Conservation (phyloP, 2,113 vertebrate species). For the Bothrops jararaca region DNA sequence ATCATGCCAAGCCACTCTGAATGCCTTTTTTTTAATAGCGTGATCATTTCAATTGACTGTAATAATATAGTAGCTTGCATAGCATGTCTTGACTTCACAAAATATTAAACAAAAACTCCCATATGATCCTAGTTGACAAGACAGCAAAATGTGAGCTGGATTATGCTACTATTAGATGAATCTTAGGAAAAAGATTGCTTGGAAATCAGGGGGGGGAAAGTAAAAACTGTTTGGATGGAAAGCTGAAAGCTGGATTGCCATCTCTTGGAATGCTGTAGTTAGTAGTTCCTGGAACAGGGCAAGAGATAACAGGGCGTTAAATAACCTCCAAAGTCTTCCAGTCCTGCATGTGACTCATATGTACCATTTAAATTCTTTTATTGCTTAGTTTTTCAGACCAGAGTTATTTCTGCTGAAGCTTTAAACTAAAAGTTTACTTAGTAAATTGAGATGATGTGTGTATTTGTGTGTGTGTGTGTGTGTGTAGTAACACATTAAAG, state of each 20-base stretch:
- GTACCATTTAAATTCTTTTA: not conserved
- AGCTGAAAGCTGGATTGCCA: not conserved
- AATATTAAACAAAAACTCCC: not conserved
- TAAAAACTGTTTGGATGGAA: not conserved
- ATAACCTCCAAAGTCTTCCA: not conserved
- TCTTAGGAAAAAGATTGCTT: not conserved
- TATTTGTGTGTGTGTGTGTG: not conserved
- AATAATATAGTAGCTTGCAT: not conserved
- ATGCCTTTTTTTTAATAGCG: not conserved
- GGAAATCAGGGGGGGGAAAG: not conserved
- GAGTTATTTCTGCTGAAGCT: not conserved
- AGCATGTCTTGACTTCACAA: not conserved
- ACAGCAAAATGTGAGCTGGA: not conserved
- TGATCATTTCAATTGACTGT: not conserved
- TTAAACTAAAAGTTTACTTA: not conserved
- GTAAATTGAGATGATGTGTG: not conserved
- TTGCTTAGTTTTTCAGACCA: not conserved
- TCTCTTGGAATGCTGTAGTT: not conserved
- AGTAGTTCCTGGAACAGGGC: not conserved
- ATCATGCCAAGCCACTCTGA: not conserved
- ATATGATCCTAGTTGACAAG: not conserved
- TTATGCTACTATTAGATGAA: not conserved
- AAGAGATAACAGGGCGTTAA: not conserved
- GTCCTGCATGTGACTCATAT: not conserved
- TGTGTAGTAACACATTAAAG: not conserved